Evolutionary conservation across 1,140 invertebrate species (phyloP).

Genomic region (Drosophila elegans): DNA sequence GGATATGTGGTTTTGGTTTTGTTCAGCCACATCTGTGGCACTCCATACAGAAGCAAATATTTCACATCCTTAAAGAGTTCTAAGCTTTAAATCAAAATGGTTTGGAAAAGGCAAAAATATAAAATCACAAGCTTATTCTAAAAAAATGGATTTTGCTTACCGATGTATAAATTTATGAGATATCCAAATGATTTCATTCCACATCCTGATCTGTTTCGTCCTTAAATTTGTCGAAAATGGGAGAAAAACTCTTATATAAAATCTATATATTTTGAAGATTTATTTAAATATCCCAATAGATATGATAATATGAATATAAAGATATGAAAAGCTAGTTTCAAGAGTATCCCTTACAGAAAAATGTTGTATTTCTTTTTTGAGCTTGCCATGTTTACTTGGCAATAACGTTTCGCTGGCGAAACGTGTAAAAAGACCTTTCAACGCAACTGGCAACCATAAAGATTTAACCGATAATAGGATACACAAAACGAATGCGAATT

Average conservation of each 20-base stretch:
- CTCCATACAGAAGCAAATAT: constrained; percentile 2
- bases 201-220: no score
- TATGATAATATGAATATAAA: no score
- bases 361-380: constrained; percentile 3
- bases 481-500: constrained; percentile 28
- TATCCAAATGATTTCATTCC: background rate
- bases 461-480: constrained; percentile 36
- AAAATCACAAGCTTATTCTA: no score
- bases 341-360: no score
- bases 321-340: no score
- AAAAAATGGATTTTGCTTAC: background rate
- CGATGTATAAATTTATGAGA: background rate
- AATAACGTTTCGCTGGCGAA: background rate
- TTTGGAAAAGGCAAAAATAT: background rate
- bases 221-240: no score
- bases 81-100: background rate
- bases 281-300: no score
- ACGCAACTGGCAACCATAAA: constrained; percentile 22
- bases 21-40: constrained; percentile 18
- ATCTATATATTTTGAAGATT: no score
- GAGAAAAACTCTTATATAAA: no score
- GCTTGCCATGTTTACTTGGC: background rate
- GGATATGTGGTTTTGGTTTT: constrained; percentile 20
- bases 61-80: constrained; percentile 6
- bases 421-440: constrained; percentile 19